phyloP scores from a whole-genome alignment of 2,888 invertebrate genomes.

The Catonia carolina region DNA sequence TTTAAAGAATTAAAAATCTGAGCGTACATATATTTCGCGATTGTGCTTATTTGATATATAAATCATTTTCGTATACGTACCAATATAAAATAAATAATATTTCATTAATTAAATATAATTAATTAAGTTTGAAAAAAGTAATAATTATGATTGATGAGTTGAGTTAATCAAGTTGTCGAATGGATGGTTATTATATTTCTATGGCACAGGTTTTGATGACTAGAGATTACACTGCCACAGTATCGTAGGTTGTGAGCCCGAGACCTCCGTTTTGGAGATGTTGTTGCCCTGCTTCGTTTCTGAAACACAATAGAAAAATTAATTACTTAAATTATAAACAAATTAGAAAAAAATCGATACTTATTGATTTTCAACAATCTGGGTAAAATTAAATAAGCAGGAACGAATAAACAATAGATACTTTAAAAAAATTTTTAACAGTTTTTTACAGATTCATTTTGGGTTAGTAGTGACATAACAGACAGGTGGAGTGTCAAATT shows the following conservation, averaged over 20 bases:
- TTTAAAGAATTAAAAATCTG: too few relatives aligned
- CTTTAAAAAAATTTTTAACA: too few relatives aligned
- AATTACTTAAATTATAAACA: constrained; percentile 22
- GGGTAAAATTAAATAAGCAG: too few relatives aligned
- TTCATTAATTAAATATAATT: neutral
- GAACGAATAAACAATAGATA: too few relatives aligned
- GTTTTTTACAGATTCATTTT: too few relatives aligned
- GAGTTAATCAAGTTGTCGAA: neutral
- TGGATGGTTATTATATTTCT: constrained; percentile 11
- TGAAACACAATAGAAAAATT: constrained; percentile 44
- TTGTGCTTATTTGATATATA: too few relatives aligned
- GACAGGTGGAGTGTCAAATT: too few relatives aligned
- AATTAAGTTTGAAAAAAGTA: neutral
- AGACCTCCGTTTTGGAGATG: constrained; percentile 70
- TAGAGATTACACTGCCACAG: constrained; percentile 98
- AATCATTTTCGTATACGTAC: too few relatives aligned
- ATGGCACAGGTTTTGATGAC: constrained; percentile 29
- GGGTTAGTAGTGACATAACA: too few relatives aligned
- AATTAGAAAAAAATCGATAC: constrained; percentile 14
- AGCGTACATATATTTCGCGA: too few relatives aligned
- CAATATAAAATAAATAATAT: too few relatives aligned
- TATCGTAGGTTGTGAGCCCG: constrained; percentile 95
- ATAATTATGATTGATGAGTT: neutral
- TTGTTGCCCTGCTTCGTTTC: constrained; percentile 86
- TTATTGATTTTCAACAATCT: neutral